Evolutionary conservation across 2,113 vertebrate species (phyloP).

Genomic region (Ictalurus furcatus): DNA sequence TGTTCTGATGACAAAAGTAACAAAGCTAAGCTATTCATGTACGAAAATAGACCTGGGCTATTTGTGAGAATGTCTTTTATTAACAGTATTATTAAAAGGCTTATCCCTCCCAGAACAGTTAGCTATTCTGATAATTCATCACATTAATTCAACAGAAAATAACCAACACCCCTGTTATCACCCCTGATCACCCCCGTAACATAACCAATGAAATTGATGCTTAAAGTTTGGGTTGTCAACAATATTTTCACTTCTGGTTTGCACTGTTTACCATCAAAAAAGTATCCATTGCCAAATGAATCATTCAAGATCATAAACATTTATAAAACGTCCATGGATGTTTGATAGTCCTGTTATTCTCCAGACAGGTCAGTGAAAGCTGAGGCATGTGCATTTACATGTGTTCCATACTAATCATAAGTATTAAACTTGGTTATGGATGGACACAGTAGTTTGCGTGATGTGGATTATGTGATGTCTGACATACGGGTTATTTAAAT

Average conservation of each 20-base stretch:
- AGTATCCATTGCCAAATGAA: neutral
- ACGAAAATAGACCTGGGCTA: neutral
- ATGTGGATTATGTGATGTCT: too few relatives aligned
- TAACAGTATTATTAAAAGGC: neutral
- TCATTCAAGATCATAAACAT: neutral
- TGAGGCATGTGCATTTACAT: neutral
- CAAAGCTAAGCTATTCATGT: neutral
- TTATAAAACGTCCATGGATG: neutral
- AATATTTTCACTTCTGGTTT: neutral
- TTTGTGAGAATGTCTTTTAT: neutral
- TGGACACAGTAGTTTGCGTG: neutral
- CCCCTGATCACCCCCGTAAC: neutral
- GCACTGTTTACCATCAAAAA: neutral
- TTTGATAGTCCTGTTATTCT: neutral
- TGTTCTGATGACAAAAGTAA: neutral
- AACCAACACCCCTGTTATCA: neutral
- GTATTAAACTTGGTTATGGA: neutral
- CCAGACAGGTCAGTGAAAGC: neutral
- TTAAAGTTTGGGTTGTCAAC: neutral
- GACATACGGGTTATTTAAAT: too few relatives aligned
- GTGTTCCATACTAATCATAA: neutral
- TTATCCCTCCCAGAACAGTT: neutral
- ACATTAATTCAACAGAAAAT: neutral
- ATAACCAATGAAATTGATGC: neutral
- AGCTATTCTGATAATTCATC: too few relatives aligned